Evolutionary conservation across 2,888 invertebrate genomes (phyloP).

Genomic region (Tetragonula carbonaria): DNA sequence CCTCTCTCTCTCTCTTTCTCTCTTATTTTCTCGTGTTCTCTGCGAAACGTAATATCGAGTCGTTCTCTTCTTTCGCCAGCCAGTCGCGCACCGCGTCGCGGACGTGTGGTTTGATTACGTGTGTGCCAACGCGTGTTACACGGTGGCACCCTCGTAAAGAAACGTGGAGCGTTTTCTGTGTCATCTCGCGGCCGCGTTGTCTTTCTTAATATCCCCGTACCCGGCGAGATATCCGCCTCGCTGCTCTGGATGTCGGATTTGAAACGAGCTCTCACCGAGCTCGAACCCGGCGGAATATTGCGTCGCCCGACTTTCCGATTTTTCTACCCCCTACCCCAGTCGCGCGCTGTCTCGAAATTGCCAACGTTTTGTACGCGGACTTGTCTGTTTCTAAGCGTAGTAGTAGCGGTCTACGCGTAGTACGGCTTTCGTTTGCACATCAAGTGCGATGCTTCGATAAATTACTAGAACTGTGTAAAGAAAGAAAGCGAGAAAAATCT

Average conservation of each 20-base stretch:
- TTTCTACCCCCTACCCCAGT: neutral
- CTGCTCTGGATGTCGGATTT: neutral
- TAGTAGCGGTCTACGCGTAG: too few relatives aligned
- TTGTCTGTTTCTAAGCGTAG: too few relatives aligned
- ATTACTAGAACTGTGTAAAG: too few relatives aligned
- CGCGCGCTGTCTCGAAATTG: neutral
- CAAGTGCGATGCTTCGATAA: too few relatives aligned
- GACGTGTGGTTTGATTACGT: conserved; percentile 34
- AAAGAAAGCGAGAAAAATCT: too few relatives aligned
- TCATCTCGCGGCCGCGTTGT: conserved; percentile 21
- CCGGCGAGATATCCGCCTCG: neutral
- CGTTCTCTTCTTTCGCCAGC: conserved; percentile 25
- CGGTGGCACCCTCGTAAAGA: conserved; percentile 27
- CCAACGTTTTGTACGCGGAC: neutral
- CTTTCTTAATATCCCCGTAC: conserved; percentile 24
- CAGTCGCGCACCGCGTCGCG: neutral
- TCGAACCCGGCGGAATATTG: conserved; percentile 5
- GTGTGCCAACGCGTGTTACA: conserved; percentile 19
- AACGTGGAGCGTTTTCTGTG: conserved; percentile 33
- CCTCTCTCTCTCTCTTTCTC: conserved; percentile 3
- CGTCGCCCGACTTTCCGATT: conserved; percentile 2
- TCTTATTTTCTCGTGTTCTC: conserved; percentile 23
- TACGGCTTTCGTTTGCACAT: too few relatives aligned
- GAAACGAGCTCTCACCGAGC: neutral
- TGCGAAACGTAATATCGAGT: conserved; percentile 50